phyloP scores from a whole-genome alignment of 2,113 vertebrate species.

The Ptilonorhynchus violaceus region DNA sequence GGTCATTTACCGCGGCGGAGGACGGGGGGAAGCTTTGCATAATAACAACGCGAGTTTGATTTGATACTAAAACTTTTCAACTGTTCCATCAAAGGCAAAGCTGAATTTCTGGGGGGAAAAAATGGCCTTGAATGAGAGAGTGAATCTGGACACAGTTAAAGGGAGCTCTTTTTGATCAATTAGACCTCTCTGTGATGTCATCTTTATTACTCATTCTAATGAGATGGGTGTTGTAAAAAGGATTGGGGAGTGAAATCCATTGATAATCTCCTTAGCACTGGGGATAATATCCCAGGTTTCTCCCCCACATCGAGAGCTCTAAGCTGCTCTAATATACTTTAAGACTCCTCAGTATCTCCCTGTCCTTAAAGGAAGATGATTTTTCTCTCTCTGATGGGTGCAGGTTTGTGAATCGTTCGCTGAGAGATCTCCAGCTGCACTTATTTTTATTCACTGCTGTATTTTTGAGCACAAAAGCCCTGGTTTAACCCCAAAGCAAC shows the following conservation, averaged over 20 bases:
- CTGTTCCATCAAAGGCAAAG: conserved; percentile 37
- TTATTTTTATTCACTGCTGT: not conserved
- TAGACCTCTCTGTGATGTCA: conserved; percentile 17
- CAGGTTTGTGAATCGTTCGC: not conserved
- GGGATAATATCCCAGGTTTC: conserved; percentile 49
- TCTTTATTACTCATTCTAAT: conserved; percentile 60
- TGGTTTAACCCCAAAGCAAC: conserved; percentile 8
- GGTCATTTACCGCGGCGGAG: conserved; percentile 66
- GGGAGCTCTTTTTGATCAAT: conserved; percentile 43
- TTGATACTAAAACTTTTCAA: conserved; percentile 65
- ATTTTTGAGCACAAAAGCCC: not conserved
- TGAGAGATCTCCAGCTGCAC: not conserved
- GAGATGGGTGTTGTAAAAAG: conserved; percentile 46
- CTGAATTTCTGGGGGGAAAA: not conserved
- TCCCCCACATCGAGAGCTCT: conserved; percentile 59
- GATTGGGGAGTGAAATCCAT: conserved; percentile 47
- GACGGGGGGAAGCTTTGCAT: conserved; percentile 62
- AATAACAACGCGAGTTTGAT: conserved; percentile 54
- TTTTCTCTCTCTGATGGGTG: not conserved
- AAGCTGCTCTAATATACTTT: conserved; percentile 46
- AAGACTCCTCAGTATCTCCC: conserved; percentile 30
- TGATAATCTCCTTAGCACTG: conserved; percentile 66
- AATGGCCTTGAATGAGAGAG: conserved; percentile 33
- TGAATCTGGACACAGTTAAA: conserved; percentile 27
- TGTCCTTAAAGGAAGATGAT: conserved; percentile 7